Evolutionary conservation across 2,888 invertebrate species (phyloP), one percentile per base, ranked within the genome.

Genomic region (Yponomeuta cagnagella): DNA sequence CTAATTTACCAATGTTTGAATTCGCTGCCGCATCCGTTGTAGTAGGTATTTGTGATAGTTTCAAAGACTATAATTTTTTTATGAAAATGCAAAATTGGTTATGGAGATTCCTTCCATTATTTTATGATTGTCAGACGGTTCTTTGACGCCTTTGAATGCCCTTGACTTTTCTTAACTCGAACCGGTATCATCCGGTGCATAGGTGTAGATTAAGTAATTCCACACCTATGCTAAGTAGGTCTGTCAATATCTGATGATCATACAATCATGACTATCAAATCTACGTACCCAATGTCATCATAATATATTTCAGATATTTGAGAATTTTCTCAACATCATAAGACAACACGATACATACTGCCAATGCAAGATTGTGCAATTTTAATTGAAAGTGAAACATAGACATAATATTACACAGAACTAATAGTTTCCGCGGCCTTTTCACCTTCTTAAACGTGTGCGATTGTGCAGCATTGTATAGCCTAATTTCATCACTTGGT

Each of bases 251-350:
- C 0, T 23, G 23, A 23, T 23, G 23, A 65, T 65, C 65, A 65
- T 65, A 33, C 2, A 65, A 33, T 65, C 65, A 33, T 65, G 65
- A 65, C 65, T 65, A 65, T 10, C 33, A 65, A 65, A 65, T 31
- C 12, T 58, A 58, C 52, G 52, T 58, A 58, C 52, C 15, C 15
- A 58, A 12, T 58, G 15, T 15, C 52, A 12, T 15, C 15, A 58
- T 58, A 12, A 58, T 15, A 9, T 0, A 43, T 43, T 43, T 43
- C 6, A 33, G 43, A 43, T 43, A 43, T 43, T 43, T 43, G 5
- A 43, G 9, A 6, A 43, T 1, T 43, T 43, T 8, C 43, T 43
- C 43, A 43, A 43, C 43, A 43, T 43, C 43, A 8, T 43, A 43
- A 43, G 43, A 6, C 43, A 43, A 8, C 43, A 43, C 37, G 5